These are phyloP conservation scores for Meandrina meandrites DNA, from an alignment of 92 coral and sea anemone species.

Conservation along the genomic window DNA sequence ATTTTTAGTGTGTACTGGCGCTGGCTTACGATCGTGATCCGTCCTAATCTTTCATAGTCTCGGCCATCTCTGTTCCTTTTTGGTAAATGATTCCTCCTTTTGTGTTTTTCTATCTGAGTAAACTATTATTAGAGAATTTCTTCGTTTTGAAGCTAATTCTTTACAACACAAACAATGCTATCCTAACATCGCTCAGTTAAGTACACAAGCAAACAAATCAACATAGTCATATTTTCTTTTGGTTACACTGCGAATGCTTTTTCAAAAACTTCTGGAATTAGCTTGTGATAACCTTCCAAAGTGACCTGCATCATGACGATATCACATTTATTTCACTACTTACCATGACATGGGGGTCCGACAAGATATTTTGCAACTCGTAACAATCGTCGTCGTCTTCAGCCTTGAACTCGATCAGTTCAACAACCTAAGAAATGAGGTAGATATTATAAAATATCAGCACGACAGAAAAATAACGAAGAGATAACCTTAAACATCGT, in stretches of 20 bases:
- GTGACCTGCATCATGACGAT: too few species aligned
- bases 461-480: neutral
- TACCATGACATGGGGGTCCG: constrained; percentile 95
- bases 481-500: neutral
- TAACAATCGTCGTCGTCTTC: constrained; percentile 99
- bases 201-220: too few species aligned
- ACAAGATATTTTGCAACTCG: constrained; percentile 93
- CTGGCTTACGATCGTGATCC: too few species aligned
- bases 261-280: neutral
- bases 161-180: neutral
- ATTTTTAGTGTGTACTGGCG: too few species aligned
- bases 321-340: constrained; percentile 22
- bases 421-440: constrained; percentile 65
- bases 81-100: neutral
- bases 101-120: neutral
- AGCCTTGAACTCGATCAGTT: constrained; percentile 82
- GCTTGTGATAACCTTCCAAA: neutral
- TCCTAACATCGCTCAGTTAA: too few species aligned
- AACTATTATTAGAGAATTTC: neutral
- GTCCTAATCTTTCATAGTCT: too few species aligned
- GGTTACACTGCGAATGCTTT: neutral
- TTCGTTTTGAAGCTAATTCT: neutral
- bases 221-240: too few species aligned
- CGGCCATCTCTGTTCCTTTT: too few species aligned
- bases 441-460: neutral